These are phyloP conservation scores for Mugil cephalus DNA, from an alignment of 2,113 vertebrate genomes.

Conservation along the genomic window DNA sequence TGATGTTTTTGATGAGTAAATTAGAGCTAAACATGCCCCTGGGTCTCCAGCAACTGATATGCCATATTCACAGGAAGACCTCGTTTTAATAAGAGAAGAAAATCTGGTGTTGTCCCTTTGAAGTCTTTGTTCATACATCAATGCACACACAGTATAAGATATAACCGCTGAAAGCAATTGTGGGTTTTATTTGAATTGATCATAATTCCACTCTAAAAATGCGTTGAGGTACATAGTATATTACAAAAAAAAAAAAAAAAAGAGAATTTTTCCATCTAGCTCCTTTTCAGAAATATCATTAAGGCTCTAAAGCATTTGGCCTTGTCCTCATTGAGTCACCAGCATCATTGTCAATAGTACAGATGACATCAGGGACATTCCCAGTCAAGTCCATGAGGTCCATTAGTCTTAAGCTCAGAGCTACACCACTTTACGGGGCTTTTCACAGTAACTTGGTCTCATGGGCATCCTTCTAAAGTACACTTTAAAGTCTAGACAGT, in stretches of 20 bases:
- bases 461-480: slow-evolving; percentile 73
- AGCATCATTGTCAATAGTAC: slow-evolving; percentile 53
- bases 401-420: slow-evolving; percentile 72
- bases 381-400: slow-evolving; percentile 58
- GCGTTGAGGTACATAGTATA: background rate
- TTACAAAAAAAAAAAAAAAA: background rate
- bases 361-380: slow-evolving; percentile 67
- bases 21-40: slow-evolving; percentile 78
- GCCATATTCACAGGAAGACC: slow-evolving; percentile 59
- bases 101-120: slow-evolving; percentile 58
- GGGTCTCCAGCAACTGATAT: slow-evolving; percentile 66
- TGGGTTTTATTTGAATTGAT: slow-evolving; percentile 12
- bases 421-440: slow-evolving; percentile 64
- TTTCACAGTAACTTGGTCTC: slow-evolving; percentile 71
- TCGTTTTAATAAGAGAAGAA: slow-evolving; percentile 59
- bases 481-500: slow-evolving; percentile 78
- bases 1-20: slow-evolving; percentile 80
- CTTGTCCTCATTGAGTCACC: slow-evolving; percentile 43
- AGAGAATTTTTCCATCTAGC: background rate
- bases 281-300: background rate
- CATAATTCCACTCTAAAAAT: slow-evolving; percentile 1
- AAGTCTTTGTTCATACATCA: slow-evolving; percentile 50
- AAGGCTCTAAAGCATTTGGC: slow-evolving; percentile 24
- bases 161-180: background rate
- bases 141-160: slow-evolving; percentile 3